Evolutionary conservation across 2,113 vertebrate species (phyloP), one percentile per base, ranked within the genome.

Genomic region (Ceyx cyanopectus): DNA sequence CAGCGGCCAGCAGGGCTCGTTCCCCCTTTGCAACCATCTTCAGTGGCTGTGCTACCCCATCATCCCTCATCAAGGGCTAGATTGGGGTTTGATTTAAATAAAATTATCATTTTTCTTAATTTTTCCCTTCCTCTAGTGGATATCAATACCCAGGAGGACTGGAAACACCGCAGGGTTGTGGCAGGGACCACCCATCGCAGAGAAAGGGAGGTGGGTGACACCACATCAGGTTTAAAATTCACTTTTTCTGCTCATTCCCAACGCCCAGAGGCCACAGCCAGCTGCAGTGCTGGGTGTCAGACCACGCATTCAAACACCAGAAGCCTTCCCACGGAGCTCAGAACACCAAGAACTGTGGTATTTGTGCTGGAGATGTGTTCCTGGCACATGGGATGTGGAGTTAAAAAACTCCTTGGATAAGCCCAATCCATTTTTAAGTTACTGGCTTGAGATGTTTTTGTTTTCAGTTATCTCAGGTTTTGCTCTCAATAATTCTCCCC

Each of bases 301-400:
- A 13, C 23, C 6, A 37, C 37, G 5, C 37, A 37, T 17, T 21
- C 8, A 0, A 32, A 24, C 14, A 1, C 53, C 30, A 7, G 7
- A 27, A 40, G 10, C 23, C 17, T 13, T 41, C 30, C 26, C 8
- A 2, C 3, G 1, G 41, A 45, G 27, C 34, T 19, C 58, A 58
- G 13, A 17, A 30, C 37, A 5, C 50, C 18, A 23, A 3, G 0
- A 12, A 5, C 22, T 2, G 2, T 4, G 14, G 43, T 34, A 22
- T 73, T 43, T 32, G 53, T 19, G 45, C 32, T 8, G 12, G 10
- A 6, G 12, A 12, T 10, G 19, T 9, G 21, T 12, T 34, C 18
- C 14, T 53, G 37, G 20, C 32, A 22, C 6, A 5, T 23, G 10
- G 22, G 19, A 40, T 24, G 10, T 51, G 12, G n/a, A 82, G 54